These are phyloP conservation scores for Drosophila orosa DNA, from an alignment of 1,140 invertebrate species.

Conservation along the genomic window DNA sequence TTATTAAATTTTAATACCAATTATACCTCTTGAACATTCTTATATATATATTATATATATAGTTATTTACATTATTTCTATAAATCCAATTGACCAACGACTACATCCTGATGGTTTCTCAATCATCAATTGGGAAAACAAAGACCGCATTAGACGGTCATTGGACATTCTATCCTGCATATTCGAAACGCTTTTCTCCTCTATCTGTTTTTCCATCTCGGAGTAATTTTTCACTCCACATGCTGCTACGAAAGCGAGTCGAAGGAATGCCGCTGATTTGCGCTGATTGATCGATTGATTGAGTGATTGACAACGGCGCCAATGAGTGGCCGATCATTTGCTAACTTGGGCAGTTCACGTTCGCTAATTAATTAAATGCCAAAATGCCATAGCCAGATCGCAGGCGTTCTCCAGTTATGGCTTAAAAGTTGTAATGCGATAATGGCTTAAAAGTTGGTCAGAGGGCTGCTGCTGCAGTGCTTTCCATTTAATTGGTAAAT, in stretches of 20 bases:
- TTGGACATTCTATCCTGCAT: constrained; percentile 62
- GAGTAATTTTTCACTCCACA: constrained; percentile 75
- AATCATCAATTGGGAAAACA: not conserved
- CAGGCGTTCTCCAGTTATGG: constrained; percentile 20
- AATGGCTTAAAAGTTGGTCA: constrained; percentile 8
- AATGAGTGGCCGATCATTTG: constrained; percentile 59
- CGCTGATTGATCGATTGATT: constrained; percentile 79
- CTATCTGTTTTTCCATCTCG: constrained; percentile 33
- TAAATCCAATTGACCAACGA: not conserved
- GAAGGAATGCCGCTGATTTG: constrained; percentile 61
- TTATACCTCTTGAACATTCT: no score
- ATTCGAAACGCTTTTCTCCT: constrained; percentile 62
- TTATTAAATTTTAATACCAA: no score
- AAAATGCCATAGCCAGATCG: constrained; percentile 62
- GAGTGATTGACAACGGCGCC: constrained; percentile 81
- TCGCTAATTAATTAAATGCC: constrained; percentile 76
- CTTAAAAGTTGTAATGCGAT: constrained; percentile 25
- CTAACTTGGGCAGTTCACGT: constrained; percentile 57
- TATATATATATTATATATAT: not conserved
- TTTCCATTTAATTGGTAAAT: constrained; percentile 32
- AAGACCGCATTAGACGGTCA: constrained; percentile 21
- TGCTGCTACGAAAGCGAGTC: constrained; percentile 52
- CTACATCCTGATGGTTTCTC: constrained; percentile 6
- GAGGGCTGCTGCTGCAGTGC: constrained; percentile 24
- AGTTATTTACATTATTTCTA: not conserved